These are phyloP conservation scores for Oceanodroma leucorhoa DNA, from an alignment of 2,797 vertebrate species.

Conservation along the genomic window DNA sequence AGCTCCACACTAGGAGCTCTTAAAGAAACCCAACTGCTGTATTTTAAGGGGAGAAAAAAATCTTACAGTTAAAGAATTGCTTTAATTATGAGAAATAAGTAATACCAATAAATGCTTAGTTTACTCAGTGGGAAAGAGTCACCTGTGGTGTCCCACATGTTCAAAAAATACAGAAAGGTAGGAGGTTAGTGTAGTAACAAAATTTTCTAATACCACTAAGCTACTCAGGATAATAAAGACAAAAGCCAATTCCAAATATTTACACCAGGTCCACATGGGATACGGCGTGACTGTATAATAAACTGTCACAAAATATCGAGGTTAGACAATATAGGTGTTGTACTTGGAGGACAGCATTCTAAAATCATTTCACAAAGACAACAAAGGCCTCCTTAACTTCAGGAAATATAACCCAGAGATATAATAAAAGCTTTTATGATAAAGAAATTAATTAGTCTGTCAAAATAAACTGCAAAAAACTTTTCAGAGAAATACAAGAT, in stretches of 20 bases:
- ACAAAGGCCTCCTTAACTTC: not conserved
- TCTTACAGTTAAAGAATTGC: not conserved
- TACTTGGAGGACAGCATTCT: not conserved
- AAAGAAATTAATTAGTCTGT: not conserved
- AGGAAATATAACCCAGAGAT: not conserved
- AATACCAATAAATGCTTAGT: not conserved
- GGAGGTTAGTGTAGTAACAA: not conserved
- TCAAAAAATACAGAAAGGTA: not conserved
- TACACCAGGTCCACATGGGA: not conserved
- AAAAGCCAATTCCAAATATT: not conserved
- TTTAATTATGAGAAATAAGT: not conserved
- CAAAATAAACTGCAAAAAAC: not conserved
- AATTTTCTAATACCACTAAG: not conserved
- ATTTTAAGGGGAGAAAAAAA: not conserved
- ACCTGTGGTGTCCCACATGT: not conserved
- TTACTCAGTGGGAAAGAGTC: not conserved
- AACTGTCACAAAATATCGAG: not conserved
- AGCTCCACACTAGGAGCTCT: not conserved
- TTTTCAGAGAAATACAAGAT: not conserved
- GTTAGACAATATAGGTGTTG: not conserved
- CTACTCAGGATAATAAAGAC: not conserved
- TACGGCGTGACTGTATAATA: accelerated
- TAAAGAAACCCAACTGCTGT: not conserved
- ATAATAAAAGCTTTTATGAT: not conserved
- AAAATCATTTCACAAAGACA: not conserved